Evolutionary conservation across 1,140 invertebrate species (phyloP), one percentile per base, ranked within the genome.

Genomic region (Belonocnema kinseyi): DNA sequence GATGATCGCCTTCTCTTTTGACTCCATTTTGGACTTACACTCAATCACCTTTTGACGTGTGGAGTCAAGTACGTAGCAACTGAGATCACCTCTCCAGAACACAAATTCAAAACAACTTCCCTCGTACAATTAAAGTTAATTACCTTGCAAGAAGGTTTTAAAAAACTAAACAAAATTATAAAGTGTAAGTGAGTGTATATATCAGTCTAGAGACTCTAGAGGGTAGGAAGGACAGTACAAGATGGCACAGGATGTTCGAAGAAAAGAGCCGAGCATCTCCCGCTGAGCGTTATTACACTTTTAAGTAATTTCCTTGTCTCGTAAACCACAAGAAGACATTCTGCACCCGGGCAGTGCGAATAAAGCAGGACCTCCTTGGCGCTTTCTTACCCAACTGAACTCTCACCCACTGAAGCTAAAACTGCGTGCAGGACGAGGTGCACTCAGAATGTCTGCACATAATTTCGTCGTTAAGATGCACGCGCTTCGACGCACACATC

Each of bases 281-380:
- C 83, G 82, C 82, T 50, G 85, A 77, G 85, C 81, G 82, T 87
- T 90, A 90, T 88, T 90, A 89, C 84, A 84, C 85, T 89, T 89
- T 90, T 87, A 89, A 88, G 87, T 88, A 89, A 89, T 90, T 89
- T 88, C 85, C 85, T 84, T 89, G 87, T 87, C 88, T 89, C 87
- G 83, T 88, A 89, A 90, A 88, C 77, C 85, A 84, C 75, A 73
- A 74, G 82, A 87, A 84, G 82, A 86, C 81, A 82, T 73, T 83
- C 75, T 72, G 78, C 33, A 76, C 50, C 76, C 75, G 50, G 72
- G 40, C 46, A 54, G 71, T 72, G 77, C 76, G 77, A 58, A 46
- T 75, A 79, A 83, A 85, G 78, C 75, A 33, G 50, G 51, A 78
- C 76, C 75, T 74, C 78, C 78, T 54, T 79, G 52, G 73, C 78